Conservation (phyloP, 2,113 vertebrate species). For the Trochalopteron elliotii region DNA sequence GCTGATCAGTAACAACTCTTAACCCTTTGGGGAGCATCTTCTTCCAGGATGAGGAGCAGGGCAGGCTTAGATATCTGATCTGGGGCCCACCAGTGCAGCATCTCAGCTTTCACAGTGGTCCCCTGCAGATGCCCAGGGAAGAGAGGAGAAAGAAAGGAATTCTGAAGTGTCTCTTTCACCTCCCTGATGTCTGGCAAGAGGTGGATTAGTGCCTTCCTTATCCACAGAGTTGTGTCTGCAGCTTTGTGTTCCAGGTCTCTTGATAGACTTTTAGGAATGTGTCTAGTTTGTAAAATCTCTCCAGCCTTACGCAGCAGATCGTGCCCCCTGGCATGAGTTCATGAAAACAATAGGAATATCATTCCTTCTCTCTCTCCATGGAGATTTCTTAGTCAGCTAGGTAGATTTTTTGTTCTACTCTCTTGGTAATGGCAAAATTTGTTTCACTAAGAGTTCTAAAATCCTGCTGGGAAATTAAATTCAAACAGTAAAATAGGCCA, state of each 20-base stretch:
- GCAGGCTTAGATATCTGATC: background rate
- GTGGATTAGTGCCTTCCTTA: background rate
- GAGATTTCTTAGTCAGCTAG: background rate
- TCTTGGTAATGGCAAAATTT: background rate
- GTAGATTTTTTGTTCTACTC: background rate
- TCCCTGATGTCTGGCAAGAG: background rate
- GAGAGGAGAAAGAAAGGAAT: background rate
- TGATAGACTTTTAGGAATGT: background rate
- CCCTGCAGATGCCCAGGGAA: background rate
- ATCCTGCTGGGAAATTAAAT: conserved; percentile 6
- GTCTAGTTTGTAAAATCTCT: background rate
- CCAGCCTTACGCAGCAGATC: background rate
- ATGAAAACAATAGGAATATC: background rate
- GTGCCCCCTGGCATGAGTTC: background rate
- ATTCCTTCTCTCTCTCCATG: background rate
- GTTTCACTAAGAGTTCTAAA: background rate
- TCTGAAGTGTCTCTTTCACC: background rate
- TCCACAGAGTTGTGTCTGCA: background rate
- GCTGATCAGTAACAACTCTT: background rate
- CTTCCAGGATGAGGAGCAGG: background rate
- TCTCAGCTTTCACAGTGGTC: fast-evolving
- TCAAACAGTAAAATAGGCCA: background rate
- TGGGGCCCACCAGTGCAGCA: background rate
- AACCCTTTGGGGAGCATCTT: conserved; percentile 5
- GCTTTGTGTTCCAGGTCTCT: background rate